Conservation (phyloP, 1,140 invertebrate genomes). For the Zaprionus africanus region DNA sequence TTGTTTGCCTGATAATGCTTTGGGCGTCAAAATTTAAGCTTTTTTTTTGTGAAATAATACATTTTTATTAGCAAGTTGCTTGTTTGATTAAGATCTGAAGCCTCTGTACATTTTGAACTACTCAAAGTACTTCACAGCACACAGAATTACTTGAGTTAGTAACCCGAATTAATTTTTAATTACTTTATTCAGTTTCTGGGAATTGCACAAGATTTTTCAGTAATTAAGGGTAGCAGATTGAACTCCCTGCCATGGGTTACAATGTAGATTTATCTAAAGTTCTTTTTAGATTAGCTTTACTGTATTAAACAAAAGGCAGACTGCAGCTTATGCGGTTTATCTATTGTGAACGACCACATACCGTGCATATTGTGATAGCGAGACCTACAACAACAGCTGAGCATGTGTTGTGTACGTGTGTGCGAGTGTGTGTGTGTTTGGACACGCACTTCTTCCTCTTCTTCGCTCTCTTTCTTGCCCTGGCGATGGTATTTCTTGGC, state of each 20-base stretch:
- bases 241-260: background rate
- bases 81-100: too few relatives aligned
- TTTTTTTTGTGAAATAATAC: too few relatives aligned
- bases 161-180: background rate
- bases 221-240: too few relatives aligned
- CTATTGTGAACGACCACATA: conserved; percentile 3
- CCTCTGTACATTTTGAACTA: too few relatives aligned
- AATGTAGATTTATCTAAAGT: background rate
- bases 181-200: background rate
- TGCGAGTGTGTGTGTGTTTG: conserved; percentile 11
- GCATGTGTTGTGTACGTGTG: conserved; percentile 46
- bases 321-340: conserved; percentile 1
- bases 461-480: background rate
- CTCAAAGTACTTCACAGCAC: background rate
- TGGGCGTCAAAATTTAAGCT: too few relatives aligned
- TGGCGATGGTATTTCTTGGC: conserved; percentile 57
- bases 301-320: background rate
- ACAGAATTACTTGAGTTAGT: background rate
- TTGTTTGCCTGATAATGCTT: too few relatives aligned
- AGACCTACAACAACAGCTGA: conserved; percentile 78
- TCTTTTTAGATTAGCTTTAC: background rate
- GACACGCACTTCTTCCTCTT: conserved; percentile 1
- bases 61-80: too few relatives aligned
- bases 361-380: conserved; percentile 17
- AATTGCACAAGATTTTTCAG: too few relatives aligned